Evolutionary conservation across 2,113 vertebrate genomes (phyloP).

Genomic region (Oncorhynchus clarkii): DNA sequence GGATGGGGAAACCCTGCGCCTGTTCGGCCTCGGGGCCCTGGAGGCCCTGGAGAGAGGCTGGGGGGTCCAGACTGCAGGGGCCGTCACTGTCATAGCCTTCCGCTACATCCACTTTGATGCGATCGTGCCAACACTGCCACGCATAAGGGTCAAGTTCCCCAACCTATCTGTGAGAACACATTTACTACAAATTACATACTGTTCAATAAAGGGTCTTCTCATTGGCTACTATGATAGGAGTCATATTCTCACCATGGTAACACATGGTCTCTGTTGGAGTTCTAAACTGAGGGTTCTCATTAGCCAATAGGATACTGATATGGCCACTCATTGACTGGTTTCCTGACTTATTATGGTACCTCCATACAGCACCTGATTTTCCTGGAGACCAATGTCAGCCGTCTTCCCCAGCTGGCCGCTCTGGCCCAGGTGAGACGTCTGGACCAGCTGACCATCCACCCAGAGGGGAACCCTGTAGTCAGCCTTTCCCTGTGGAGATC

Average conservation of each 20-base stretch:
- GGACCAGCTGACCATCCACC: slow-evolving; percentile 89
- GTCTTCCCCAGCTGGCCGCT: slow-evolving; percentile 86
- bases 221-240: not conserved
- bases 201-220: not conserved
- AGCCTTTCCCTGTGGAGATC: slow-evolving; percentile 87
- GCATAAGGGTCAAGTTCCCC: slow-evolving; percentile 92
- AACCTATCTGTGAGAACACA: slow-evolving; percentile 82
- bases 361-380: slow-evolving; percentile 88
- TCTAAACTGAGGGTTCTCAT: not conserved
- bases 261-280: not conserved
- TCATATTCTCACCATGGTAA: not conserved
- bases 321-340: not conserved
- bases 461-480: slow-evolving; percentile 89
- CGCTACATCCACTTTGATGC: slow-evolving; percentile 92
- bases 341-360: not conserved
- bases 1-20: slow-evolving; percentile 88
- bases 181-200: not conserved
- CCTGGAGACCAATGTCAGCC: slow-evolving; percentile 86
- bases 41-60: slow-evolving; percentile 92
- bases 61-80: slow-evolving; percentile 87
- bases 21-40: slow-evolving; percentile 91
- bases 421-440: slow-evolving; percentile 86
- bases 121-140: slow-evolving; percentile 86
- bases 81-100: slow-evolving; percentile 85
- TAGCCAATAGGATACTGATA: not conserved